A percentile compares a stretch with the other conserved stretches of the same genome.
Evolutionary conservation across 1,140 invertebrate genomes (phyloP).

Genomic region (Meloidogyne chitwoodi): DNA sequence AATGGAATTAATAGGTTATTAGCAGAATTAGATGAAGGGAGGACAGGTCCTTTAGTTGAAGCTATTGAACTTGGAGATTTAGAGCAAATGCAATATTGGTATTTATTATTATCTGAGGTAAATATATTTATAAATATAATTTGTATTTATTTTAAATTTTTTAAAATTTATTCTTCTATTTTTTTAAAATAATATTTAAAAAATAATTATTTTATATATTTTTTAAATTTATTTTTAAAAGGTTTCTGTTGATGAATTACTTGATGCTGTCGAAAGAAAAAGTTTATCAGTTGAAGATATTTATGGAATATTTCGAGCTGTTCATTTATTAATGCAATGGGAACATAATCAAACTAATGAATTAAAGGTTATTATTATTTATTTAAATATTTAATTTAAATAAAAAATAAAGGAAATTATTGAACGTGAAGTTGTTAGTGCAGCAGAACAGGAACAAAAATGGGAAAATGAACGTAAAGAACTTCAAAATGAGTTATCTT

Average conservation of each 20-base stretch:
- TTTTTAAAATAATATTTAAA: not conserved
- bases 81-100: constrained; percentile 47
- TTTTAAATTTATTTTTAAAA: constrained; percentile 33
- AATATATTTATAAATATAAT: too few relatives aligned
- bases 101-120: constrained; percentile 45
- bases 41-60: not conserved
- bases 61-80: constrained; percentile 36
- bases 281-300: not conserved
- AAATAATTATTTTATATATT: not conserved
- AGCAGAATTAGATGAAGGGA: not conserved
- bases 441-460: constrained; percentile 55
- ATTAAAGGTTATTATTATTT: constrained; percentile 22
- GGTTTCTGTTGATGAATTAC: constrained; percentile 31
- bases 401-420: constrained; percentile 32
- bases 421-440: constrained; percentile 48
- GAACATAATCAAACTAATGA: constrained; percentile 57
- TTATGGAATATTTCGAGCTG: constrained; percentile 34
- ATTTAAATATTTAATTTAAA: too few relatives aligned
- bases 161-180: not conserved
- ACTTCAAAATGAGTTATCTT: constrained; percentile 47
- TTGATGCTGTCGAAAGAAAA: constrained; percentile 23
- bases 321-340: constrained; percentile 54
- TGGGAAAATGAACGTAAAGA: constrained; percentile 49
- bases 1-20: not conserved
- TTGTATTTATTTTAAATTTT: not conserved